Percentiles rank a stretch among this genome's conserved stretches.
These are phyloP conservation scores for Telenomus remus DNA, from an alignment of 1,140 invertebrate species.

Conservation along the genomic window DNA sequence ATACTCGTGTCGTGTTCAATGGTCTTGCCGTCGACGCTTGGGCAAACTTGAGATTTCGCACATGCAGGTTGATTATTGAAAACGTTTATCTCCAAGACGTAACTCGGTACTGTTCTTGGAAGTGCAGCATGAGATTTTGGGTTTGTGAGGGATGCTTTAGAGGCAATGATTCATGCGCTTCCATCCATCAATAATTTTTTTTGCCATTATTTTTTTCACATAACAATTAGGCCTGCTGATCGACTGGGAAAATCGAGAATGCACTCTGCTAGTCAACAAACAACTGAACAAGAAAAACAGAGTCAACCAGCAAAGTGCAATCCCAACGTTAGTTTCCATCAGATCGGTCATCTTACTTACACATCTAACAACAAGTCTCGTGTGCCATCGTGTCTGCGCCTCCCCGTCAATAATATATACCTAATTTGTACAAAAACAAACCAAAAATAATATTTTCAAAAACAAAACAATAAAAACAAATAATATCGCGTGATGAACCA, in stretches of 20 bases:
- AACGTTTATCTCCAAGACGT: neutral
- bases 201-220: conserved; percentile 37
- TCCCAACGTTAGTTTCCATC: conserved; percentile 8
- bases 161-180: conserved; percentile 56
- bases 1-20: no score
- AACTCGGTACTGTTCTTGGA: neutral
- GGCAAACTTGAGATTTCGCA: conserved; percentile 16
- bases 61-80: conserved; percentile 38
- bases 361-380: conserved; percentile 47
- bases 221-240: conserved; percentile 17
- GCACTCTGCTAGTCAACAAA: neutral
- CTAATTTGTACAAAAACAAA: conserved; percentile 6
- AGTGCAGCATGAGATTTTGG: conserved; percentile 40
- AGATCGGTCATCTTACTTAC: conserved; percentile 56
- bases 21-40: conserved; percentile 15
- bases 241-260: no score
- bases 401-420: conserved; percentile 32
- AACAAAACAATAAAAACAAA: conserved; percentile 28
- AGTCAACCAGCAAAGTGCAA: neutral
- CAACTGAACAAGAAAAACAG: neutral
- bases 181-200: conserved; percentile 23
- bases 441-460: conserved; percentile 8
- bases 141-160: conserved; percentile 44
- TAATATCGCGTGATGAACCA: conserved; percentile 1
- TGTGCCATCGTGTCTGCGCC: conserved; percentile 27